Evolutionary conservation across 2,888 invertebrate species (phyloP), one percentile per base, ranked within the genome.

Genomic region (Amblyjoppa fuscipennis): DNA sequence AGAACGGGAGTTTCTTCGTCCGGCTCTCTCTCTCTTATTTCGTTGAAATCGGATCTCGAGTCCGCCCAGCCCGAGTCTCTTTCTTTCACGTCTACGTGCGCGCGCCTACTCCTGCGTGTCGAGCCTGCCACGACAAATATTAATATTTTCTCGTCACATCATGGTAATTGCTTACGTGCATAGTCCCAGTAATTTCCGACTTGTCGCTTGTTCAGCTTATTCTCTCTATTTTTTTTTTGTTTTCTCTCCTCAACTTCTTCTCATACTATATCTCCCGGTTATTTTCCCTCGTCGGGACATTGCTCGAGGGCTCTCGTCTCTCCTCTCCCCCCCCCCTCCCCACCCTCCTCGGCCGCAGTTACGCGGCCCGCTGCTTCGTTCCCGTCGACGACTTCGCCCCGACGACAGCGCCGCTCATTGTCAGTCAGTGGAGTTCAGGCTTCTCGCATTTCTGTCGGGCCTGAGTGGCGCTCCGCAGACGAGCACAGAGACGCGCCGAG

Each of bases 91-190:
- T 41, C 25, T 71, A 25, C 69, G 49, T 31, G 38, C 49, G 38
- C 31, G 49, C 61, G 49, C 61, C n/a, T 34, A 64, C 45, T 28
- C 45, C 11, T 61, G 59, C 49, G 49, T 70, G 51, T 31, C 45
- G 77, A 77, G 77, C 0, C 45, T 16, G 59, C 51, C 16, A 41
- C 59, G 49, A 74, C 76, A 61, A 73, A 68, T 77, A 84, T 77
- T 81, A 77, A 77, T 77, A 81, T 81, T 84, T 74, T 31, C 45
- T 78, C 53, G 73, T 66, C 69, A 75, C 70, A 16, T 31, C 56
- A 28, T 25, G 69, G 53, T 81, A 81, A 74, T 84, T 84, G 73
- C 69, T 49, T 81, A 78, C 81, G 81, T 74, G 69, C 70, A 38
- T 76, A 76, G 76, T 69, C 61, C 13, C 49, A 13, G 64, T 68